phyloP scores from a whole-genome alignment of 2,888 invertebrate genomes.

The Dasysyrphus albostriatus region DNA sequence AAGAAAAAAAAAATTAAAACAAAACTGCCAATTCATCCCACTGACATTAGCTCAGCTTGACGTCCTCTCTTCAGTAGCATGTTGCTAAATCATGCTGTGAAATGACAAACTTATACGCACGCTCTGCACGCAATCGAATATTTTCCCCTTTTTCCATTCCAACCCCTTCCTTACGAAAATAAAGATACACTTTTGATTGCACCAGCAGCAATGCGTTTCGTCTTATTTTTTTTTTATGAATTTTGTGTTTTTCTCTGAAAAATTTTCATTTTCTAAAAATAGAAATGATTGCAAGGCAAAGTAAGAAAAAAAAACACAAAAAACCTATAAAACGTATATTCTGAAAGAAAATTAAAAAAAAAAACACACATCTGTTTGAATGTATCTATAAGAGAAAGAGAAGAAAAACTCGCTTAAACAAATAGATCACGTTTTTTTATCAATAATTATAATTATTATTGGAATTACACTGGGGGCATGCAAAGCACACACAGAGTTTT shows the following conservation, averaged over 20 bases:
- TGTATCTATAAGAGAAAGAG: slow-evolving; percentile 26
- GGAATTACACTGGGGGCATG: slow-evolving; percentile 40
- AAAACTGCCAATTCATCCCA: slow-evolving; percentile 46
- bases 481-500: slow-evolving; percentile 2
- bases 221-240: slow-evolving; percentile 4
- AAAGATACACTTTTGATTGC: slow-evolving; percentile 13
- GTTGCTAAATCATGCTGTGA: slow-evolving; percentile 71
- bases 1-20: slow-evolving; percentile 16
- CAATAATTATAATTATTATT: slow-evolving; percentile 65
- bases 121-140: slow-evolving; percentile 29
- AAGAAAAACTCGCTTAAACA: slow-evolving; percentile 70
- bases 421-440: slow-evolving; percentile 75
- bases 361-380: slow-evolving; percentile 59
- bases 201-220: slow-evolving; percentile 26
- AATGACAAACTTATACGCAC: slow-evolving; percentile 71
- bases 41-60: slow-evolving; percentile 68
- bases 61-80: slow-evolving; percentile 64
- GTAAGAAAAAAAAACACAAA: slow-evolving; percentile 5
- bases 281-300: slow-evolving; percentile 59
- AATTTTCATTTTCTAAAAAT: slow-evolving; percentile 64
- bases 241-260: slow-evolving; percentile 32
- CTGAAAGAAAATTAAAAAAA: not conserved
- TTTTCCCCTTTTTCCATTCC: not conserved
- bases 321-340: slow-evolving; percentile 22
- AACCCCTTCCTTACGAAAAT: not conserved